Percentiles rank a stretch among this genome's conserved stretches.
These are phyloP conservation scores for Hypena proboscidalis DNA, from an alignment of 2,888 invertebrate species.

Conservation along the genomic window DNA sequence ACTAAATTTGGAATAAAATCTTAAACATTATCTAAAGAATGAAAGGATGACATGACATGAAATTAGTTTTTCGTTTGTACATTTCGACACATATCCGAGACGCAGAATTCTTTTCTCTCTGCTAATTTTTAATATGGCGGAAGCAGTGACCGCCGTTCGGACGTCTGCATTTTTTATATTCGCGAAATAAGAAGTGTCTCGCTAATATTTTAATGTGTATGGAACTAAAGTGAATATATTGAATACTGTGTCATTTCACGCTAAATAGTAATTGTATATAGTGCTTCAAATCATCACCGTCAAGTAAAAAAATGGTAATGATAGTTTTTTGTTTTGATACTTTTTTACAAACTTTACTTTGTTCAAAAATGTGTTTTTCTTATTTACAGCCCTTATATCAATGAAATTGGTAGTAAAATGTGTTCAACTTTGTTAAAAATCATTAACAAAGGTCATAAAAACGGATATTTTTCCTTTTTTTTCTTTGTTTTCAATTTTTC, in stretches of 20 bases:
- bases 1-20: too few species aligned
- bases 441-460: constrained; percentile 44
- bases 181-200: constrained; percentile 59
- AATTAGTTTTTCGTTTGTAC: neutral
- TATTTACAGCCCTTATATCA: constrained; percentile 44
- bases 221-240: constrained; percentile 54
- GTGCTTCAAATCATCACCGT: constrained; percentile 47
- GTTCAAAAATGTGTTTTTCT: constrained; percentile 65
- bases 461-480: constrained; percentile 67
- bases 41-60: too few species aligned
- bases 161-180: constrained; percentile 71
- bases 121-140: constrained; percentile 83
- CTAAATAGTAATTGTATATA: constrained; percentile 27
- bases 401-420: constrained; percentile 29
- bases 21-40: neutral
- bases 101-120: constrained; percentile 66
- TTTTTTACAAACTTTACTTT: constrained; percentile 81
- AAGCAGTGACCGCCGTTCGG: constrained; percentile 81
- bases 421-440: constrained; percentile 18
- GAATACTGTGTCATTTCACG: constrained; percentile 44
- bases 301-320: constrained; percentile 82
- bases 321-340: constrained; percentile 86
- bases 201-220: constrained; percentile 57
- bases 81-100: constrained; percentile 49
- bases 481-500: constrained; percentile 82